These are phyloP conservation scores for Glossophaga mutica DNA, from an alignment of 2,797 vertebrate genomes.

Conservation along the genomic window DNA sequence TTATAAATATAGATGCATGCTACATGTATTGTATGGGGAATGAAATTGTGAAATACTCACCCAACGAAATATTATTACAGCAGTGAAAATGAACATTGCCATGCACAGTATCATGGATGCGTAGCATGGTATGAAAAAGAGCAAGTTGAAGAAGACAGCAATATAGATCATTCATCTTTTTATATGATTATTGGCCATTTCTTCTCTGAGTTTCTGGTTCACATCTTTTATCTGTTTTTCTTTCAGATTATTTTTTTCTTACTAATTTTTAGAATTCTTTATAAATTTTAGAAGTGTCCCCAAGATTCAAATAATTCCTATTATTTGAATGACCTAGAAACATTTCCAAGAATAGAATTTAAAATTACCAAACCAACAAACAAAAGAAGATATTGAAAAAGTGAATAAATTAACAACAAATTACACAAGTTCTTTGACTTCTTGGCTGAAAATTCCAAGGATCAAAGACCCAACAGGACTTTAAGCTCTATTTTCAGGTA, in stretches of 20 bases:
- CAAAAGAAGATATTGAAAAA: not conserved
- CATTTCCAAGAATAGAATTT: constrained; percentile 20
- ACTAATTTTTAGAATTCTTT: not conserved
- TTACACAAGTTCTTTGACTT: not conserved
- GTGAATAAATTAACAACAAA: not conserved
- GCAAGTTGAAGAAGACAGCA: not conserved
- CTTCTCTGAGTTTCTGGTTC: not conserved
- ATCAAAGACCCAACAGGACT: not conserved
- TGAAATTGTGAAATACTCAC: not conserved
- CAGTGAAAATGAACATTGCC: not conserved
- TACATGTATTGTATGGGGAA: not conserved
- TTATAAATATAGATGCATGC: not conserved
- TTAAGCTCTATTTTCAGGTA: not conserved
- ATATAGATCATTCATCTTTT: not conserved
- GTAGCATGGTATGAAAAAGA: not conserved
- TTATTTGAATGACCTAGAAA: constrained; percentile 36
- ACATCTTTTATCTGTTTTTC: not conserved
- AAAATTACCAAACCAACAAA: constrained; percentile 26
- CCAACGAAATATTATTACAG: not conserved
- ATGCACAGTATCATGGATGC: not conserved
- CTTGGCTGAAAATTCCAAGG: constrained; percentile 2
- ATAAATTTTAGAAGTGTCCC: not conserved
- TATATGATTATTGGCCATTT: not conserved
- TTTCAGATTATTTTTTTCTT: not conserved
- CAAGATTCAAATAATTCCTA: not conserved